These are phyloP conservation scores for Drosophila limbata DNA, from an alignment of 2,888 invertebrate genomes.

Conservation along the genomic window DNA sequence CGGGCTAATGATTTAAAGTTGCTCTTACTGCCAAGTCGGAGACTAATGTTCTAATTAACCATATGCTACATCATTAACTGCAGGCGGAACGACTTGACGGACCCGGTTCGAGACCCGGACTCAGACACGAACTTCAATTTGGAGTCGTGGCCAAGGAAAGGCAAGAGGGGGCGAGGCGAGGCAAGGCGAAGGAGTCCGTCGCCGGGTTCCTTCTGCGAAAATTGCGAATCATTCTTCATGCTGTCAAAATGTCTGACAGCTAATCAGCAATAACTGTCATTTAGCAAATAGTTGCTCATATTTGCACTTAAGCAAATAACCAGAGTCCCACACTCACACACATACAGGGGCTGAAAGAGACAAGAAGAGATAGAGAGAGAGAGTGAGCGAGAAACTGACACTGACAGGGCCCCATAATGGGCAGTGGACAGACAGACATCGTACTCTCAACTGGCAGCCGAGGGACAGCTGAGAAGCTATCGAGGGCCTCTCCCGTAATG, in stretches of 20 bases:
- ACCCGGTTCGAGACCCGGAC: conserved; percentile 2
- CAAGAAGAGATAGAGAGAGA: neutral
- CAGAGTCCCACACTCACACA: conserved; percentile 28
- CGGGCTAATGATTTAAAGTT: conserved; percentile 69
- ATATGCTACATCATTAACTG: conserved; percentile 78
- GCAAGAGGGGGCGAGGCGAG: neutral
- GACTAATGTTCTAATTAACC: conserved; percentile 80
- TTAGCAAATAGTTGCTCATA: conserved; percentile 82
- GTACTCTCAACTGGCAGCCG: conserved; percentile 35
- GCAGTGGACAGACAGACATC: conserved; percentile 40
- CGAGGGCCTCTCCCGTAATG: conserved; percentile 56
- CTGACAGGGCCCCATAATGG: conserved; percentile 67
- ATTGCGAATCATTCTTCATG: conserved; percentile 78
- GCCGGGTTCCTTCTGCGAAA: conserved; percentile 58
- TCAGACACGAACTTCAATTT: neutral
- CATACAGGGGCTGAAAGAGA: conserved; percentile 7
- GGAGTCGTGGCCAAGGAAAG: neutral
- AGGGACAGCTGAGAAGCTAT: conserved; percentile 46
- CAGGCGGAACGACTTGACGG: conserved; percentile 34
- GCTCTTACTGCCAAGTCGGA: conserved; percentile 40
- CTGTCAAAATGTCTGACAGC: conserved; percentile 81
- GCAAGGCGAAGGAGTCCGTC: conserved; percentile 17
- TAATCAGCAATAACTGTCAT: conserved; percentile 83
- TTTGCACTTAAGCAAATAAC: conserved; percentile 82
- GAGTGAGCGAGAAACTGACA: conserved; percentile 53